Evolutionary conservation across 2,888 invertebrate genomes (phyloP).

Genomic region (Phanerotoma sp.): DNA sequence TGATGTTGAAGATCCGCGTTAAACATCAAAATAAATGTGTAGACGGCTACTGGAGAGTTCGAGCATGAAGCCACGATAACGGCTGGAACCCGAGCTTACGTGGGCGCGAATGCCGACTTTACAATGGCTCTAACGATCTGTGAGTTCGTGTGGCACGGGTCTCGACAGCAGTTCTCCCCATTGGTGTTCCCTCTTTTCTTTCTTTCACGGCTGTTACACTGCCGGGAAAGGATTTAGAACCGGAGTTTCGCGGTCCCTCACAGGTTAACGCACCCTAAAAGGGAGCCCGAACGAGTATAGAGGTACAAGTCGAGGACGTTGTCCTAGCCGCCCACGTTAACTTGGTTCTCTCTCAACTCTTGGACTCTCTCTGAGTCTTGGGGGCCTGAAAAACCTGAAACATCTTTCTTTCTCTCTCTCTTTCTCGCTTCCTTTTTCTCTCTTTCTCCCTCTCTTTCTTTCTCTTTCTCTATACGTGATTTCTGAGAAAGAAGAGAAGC

Average conservation of each 20-base stretch:
- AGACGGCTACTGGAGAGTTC: conserved; percentile 11
- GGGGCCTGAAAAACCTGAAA: conserved; percentile 11
- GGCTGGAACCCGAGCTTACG: conserved; percentile 30
- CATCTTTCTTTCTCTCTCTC: conserved; percentile 2
- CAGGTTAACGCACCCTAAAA: conserved; percentile 47
- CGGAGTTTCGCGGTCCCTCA: conserved; percentile 28
- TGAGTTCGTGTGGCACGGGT: conserved; percentile 35
- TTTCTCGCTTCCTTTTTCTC: too few species aligned
- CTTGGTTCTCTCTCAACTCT: too few species aligned
- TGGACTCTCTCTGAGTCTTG: conserved; percentile 19
- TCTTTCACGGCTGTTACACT: conserved; percentile 5
- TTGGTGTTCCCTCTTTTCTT: conserved; percentile 16
- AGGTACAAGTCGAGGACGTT: conserved; percentile 27
- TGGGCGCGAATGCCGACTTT: conserved; percentile 47
- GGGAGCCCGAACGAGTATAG: conserved; percentile 33
- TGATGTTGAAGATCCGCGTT: neutral
- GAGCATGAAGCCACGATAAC: conserved; percentile 10
- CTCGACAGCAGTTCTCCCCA: conserved; percentile 9
- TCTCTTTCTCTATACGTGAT: neutral
- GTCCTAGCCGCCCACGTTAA: conserved; percentile 37
- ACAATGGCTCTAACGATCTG: conserved; percentile 50
- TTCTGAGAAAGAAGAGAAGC: conserved; percentile 6
- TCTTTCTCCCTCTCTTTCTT: neutral
- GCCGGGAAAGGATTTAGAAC: conserved; percentile 35
- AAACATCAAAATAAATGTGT: conserved; percentile 17